Conservation (phyloP, 2,888 invertebrate species). For the Luperina testacea region DNA sequence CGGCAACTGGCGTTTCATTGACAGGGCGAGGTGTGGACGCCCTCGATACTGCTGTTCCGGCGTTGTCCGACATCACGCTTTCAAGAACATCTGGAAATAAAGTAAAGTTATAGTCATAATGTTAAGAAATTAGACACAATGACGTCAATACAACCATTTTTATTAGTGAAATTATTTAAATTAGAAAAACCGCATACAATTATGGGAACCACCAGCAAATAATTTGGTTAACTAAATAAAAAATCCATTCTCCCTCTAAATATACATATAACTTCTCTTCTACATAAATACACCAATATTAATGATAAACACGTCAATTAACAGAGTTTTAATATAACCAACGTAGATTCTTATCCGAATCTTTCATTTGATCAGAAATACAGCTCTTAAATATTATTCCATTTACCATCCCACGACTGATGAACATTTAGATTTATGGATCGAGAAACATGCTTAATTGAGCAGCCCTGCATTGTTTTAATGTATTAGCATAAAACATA, state of each 20-base stretch:
- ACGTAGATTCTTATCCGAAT: conserved; percentile 75
- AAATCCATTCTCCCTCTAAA: conserved; percentile 14
- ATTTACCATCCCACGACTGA: conserved; percentile 70
- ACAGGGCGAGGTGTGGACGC: conserved; percentile 88
- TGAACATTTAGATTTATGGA: conserved; percentile 86
- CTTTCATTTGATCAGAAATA: conserved; percentile 77
- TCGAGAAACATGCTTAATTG: conserved; percentile 87
- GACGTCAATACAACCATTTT: not conserved
- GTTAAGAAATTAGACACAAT: not conserved
- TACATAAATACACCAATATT: conserved; percentile 28
- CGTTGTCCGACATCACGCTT: conserved; percentile 87
- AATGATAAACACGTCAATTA: conserved; percentile 57
- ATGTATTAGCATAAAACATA: conserved; percentile 77
- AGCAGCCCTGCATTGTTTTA: conserved; percentile 83
- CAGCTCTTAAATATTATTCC: conserved; percentile 57
- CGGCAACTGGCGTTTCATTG: conserved; percentile 84
- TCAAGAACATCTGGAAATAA: conserved; percentile 82
- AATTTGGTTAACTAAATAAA: conserved; percentile 13
- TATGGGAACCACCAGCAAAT: conserved; percentile 18
- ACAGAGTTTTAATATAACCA: conserved; percentile 51
- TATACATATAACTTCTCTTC: conserved; percentile 22
- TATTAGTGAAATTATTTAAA: not conserved
- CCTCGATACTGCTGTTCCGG: conserved; percentile 85
- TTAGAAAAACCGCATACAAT: not conserved
- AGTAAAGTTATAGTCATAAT: conserved; percentile 38